Evolutionary conservation across 1,140 invertebrate species (phyloP), one percentile per base, ranked within the genome.

Genomic region (Sinonovacula constricta): DNA sequence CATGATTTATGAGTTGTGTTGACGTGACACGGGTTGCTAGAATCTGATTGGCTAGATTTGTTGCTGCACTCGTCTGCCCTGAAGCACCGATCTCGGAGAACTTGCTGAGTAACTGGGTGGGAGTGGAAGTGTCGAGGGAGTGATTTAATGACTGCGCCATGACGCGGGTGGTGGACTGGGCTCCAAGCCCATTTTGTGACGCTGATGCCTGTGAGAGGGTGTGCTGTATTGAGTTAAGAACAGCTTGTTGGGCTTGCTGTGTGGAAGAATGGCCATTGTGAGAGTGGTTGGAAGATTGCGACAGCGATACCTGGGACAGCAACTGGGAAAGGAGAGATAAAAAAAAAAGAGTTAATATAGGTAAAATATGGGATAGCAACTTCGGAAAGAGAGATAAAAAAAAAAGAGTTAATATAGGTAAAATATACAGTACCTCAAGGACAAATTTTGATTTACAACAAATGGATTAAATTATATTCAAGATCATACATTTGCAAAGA

Each of bases 1-100:
- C 72, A 76, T 76, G 72, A 45, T 76, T 76, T 5, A 76, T 76
- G 12, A 76, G 63, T 33, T 76, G 72, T 39, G 72, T 76, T 18
- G 72, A 76, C 10, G 72, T 76, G 12, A 76, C 72, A 14, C 72
- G 28, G 24, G 72, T 76, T 30, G 72, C 72, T 30, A 76, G 33
- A 31, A 76, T 76, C 63, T 76, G 72, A 76, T 76, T 76, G 53
- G 72, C 72, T 24, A 76, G 26, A 49, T 76, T 76, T 1, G 65
- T 49, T 15, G 72, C 63, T 15, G 62, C 28, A 31, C 54, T 66
- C 12, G 72, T 54, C 24, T 76, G 72, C 24, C 72, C 72, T n/a
- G 72, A 66, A 28, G 72, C 63, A n/a, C 72, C 72, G 53, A 76
- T 76, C 26, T 76, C 72, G 0, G 72, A 76, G 12, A 76, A 65